A percentile compares a stretch with the other conserved stretches of the same genome.
Evolutionary conservation across 2,888 invertebrate species (phyloP).

Genomic region (Ormia ochracea): DNA sequence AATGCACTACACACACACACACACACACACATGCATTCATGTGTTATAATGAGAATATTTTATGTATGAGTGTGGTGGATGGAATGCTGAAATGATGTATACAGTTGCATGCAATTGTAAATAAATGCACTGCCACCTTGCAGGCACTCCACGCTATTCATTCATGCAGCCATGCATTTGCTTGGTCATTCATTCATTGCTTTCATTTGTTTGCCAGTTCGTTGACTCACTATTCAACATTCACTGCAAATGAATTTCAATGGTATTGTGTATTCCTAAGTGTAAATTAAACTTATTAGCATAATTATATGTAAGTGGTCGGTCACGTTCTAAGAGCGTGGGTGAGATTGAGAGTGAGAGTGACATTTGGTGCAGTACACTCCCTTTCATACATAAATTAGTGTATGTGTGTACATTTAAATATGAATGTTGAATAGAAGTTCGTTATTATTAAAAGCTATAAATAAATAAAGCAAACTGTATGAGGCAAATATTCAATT

Average conservation of each 20-base stretch:
- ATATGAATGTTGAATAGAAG: no score
- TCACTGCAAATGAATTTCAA: slow-evolving; percentile 43
- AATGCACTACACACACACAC: neutral
- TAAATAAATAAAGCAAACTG: no score
- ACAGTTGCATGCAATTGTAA: slow-evolving; percentile 16
- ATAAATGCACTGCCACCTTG: slow-evolving; percentile 24
- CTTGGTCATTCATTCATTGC: slow-evolving; percentile 4
- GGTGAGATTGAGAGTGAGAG: neutral
- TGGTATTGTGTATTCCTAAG: slow-evolving; percentile 40
- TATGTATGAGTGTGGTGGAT: neutral
- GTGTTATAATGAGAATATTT: neutral
- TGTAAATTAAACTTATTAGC: slow-evolving; percentile 61
- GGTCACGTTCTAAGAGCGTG: slow-evolving; percentile 31
- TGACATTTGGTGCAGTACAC: neutral
- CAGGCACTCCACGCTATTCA: neutral
- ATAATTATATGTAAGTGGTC: slow-evolving; percentile 58
- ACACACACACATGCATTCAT: neutral
- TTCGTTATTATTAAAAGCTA: no score
- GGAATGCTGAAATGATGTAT: slow-evolving; percentile 1
- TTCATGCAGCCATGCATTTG: neutral
- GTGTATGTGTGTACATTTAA: neutral
- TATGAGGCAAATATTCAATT: neutral
- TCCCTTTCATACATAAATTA: neutral
- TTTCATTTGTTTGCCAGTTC: neutral
- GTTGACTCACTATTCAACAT: slow-evolving; percentile 20